Percentiles rank a stretch among this genome's conserved stretches.
These are phyloP conservation scores for Channa striata DNA, from an alignment of 2,797 vertebrate species.

Conservation along the genomic window DNA sequence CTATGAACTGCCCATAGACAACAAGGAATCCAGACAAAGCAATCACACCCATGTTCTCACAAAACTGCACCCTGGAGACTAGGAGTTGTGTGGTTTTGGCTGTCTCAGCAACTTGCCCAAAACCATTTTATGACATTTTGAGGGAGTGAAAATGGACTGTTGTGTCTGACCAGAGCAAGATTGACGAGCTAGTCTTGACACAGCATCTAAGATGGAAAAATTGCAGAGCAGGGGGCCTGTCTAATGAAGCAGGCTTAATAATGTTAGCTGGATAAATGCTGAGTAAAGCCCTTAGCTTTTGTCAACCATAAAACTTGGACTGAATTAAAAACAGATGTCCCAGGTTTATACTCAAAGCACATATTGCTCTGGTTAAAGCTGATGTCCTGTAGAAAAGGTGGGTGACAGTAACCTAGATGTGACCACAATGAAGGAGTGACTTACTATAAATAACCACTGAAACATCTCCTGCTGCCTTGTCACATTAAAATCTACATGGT, in stretches of 20 bases:
- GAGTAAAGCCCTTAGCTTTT: slow-evolving; percentile 32
- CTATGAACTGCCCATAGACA: slow-evolving; percentile 57
- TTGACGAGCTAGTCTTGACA: slow-evolving; percentile 35
- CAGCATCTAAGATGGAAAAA: slow-evolving; percentile 24
- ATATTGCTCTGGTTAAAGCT: slow-evolving; percentile 27
- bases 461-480: slow-evolving; percentile 11
- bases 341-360: slow-evolving; percentile 15
- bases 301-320: slow-evolving; percentile 36
- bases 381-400: background rate
- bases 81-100: slow-evolving; percentile 42
- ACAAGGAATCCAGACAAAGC: slow-evolving; percentile 52
- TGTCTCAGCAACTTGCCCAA: slow-evolving; percentile 37
- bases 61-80: slow-evolving; percentile 25
- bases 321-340: slow-evolving; percentile 62
- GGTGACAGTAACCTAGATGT: slow-evolving; percentile 18
- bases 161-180: slow-evolving; percentile 43
- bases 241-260: slow-evolving; percentile 33
- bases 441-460: slow-evolving; percentile 1
- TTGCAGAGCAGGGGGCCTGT: background rate
- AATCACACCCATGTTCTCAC: slow-evolving; percentile 49
- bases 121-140: slow-evolving; percentile 39
- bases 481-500: background rate
- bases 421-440: slow-evolving; percentile 5
- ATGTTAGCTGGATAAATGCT: slow-evolving; percentile 43
- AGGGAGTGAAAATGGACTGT: slow-evolving; percentile 28